phyloP scores from a whole-genome alignment of 2,113 vertebrate genomes.

The Plecotus auritus region DNA sequence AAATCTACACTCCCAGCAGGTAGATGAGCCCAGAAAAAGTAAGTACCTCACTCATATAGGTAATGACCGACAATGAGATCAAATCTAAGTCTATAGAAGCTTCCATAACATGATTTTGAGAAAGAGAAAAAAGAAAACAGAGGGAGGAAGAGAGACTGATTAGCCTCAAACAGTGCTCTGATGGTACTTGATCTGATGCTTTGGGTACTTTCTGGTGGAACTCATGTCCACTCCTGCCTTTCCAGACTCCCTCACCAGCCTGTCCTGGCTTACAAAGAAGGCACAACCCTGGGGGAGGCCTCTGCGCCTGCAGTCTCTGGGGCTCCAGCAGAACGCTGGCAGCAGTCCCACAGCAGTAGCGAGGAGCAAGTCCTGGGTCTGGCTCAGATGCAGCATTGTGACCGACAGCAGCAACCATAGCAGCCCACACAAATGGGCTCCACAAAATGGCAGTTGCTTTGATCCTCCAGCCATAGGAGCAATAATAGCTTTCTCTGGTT shows the following conservation, averaged over 20 bases:
- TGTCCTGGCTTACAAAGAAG: neutral
- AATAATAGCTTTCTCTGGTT: neutral
- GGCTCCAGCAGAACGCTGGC: neutral
- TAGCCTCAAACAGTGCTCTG: neutral
- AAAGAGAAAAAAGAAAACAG: neutral
- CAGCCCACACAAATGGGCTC: accelerated
- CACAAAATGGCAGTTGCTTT: neutral
- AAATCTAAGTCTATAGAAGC: neutral
- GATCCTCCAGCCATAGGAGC: neutral
- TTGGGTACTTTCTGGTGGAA: neutral
- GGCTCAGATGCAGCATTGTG: accelerated
- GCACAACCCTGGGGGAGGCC: no score
- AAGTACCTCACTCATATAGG: neutral
- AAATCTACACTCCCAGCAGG: neutral
- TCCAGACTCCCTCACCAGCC: neutral
- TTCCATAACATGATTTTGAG: neutral
- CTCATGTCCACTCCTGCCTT: neutral
- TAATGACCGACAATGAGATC: neutral
- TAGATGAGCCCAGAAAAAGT: neutral
- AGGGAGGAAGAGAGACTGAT: neutral
- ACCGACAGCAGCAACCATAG: accelerated
- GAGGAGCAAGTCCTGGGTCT: neutral
- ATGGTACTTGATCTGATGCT: accelerated
- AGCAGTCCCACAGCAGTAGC: neutral
- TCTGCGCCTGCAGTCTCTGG: neutral